phyloP scores from a whole-genome alignment of 1,140 invertebrate genomes.

The Cyclargus thomasi region DNA sequence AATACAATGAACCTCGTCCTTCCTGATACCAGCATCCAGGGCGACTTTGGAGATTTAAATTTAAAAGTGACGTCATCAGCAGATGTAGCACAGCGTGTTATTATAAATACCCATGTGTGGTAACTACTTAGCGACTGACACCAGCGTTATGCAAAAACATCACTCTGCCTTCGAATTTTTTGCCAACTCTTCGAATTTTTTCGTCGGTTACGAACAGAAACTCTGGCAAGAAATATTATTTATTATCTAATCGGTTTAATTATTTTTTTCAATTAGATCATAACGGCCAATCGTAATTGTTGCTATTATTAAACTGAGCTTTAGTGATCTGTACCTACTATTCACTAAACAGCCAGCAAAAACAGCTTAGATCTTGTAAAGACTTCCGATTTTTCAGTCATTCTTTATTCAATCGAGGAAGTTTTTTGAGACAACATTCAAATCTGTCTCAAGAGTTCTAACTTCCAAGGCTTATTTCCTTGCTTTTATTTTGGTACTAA shows the following conservation, averaged over 20 bases:
- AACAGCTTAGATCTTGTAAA: not conserved
- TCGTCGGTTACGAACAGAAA: too few species aligned
- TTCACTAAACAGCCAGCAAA: not conserved
- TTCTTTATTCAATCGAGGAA: not conserved
- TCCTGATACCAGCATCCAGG: not conserved
- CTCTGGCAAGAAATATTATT: too few species aligned
- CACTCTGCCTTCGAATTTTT: too few species aligned
- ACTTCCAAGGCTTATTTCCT: not conserved
- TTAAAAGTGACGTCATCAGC: not conserved
- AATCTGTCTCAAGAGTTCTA: not conserved
- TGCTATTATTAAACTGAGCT: not conserved
- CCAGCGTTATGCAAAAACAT: too few species aligned
- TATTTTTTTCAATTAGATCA: too few species aligned
- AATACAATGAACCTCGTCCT: not conserved
- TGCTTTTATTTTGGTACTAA: too few species aligned
- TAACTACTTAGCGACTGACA: not conserved
- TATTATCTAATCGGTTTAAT: too few species aligned
- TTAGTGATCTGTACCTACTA: not conserved
- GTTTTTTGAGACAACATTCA: not conserved
- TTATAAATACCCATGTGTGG: conserved; percentile 10
- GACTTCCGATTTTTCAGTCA: not conserved
- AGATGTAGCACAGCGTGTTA: conserved; percentile 4
- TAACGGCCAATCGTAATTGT: too few species aligned
- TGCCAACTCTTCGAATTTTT: too few species aligned
- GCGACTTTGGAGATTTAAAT: not conserved